A percentile compares a stretch with the other conserved stretches of the same genome.
These are phyloP conservation scores for Vultur gryphus DNA, from an alignment of 2,797 vertebrate species.

Conservation along the genomic window DNA sequence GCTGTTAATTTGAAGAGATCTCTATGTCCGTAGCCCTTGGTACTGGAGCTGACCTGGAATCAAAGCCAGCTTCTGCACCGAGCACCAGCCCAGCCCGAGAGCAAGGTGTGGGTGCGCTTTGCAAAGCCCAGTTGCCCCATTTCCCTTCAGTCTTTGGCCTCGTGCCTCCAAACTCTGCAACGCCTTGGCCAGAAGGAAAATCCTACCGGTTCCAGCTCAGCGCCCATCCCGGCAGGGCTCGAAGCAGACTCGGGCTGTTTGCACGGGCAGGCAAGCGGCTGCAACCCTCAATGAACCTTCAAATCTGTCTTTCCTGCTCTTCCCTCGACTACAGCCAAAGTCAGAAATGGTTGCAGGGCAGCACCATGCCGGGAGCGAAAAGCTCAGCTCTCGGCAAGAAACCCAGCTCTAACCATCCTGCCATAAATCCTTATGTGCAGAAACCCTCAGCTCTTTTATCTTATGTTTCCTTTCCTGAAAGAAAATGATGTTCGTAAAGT, in stretches of 20 bases:
- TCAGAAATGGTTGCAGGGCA: background rate
- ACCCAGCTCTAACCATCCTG: background rate
- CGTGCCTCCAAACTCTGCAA: background rate
- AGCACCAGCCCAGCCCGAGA: background rate
- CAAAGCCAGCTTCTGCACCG: background rate
- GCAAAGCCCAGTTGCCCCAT: background rate
- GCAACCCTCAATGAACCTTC: background rate
- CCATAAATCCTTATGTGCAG: background rate
- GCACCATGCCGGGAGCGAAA: background rate
- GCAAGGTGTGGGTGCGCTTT: background rate
- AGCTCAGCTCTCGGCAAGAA: background rate
- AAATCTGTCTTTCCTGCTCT: background rate
- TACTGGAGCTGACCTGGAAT: background rate
- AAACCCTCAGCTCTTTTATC: background rate
- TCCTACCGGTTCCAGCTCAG: background rate
- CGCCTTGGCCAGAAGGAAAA: background rate
- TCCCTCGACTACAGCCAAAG: background rate
- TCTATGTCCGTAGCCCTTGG: fast-evolving
- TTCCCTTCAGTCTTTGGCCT: background rate
- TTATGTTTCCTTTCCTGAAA: background rate
- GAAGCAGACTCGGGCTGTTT: background rate
- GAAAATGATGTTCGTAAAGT: background rate
- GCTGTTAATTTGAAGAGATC: background rate
- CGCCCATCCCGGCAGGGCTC: background rate
- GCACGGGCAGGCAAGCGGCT: background rate